Evolutionary conservation across 2,797 vertebrate species (phyloP).

Genomic region (Centropyge bicolor): DNA sequence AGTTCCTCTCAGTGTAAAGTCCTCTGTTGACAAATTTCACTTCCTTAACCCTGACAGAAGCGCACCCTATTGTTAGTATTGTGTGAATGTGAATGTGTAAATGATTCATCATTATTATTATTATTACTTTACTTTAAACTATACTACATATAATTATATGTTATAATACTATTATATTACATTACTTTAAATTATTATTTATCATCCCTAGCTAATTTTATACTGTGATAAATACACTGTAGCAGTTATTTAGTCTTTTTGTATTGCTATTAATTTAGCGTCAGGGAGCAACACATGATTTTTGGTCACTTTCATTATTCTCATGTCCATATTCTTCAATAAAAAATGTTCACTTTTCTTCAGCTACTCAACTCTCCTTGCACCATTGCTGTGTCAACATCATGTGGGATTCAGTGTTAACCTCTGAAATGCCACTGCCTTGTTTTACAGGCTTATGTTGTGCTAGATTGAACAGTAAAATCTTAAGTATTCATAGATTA

Average conservation of each 20-base stretch:
- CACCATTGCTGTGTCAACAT: not conserved
- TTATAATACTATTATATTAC: no score
- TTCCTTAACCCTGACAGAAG: not conserved
- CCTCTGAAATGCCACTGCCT: not conserved
- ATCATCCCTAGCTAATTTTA: not conserved
- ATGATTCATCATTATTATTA: no score
- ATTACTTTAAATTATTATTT: not conserved
- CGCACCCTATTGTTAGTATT: not conserved
- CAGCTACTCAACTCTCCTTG: not conserved
- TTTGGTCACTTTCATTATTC: not conserved
- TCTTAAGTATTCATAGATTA: not conserved
- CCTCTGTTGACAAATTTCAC: constrained; percentile 21
- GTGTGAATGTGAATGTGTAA: no score
- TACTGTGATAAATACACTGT: not conserved
- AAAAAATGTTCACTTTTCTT: not conserved
- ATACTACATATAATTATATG: no score
- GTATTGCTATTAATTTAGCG: not conserved
- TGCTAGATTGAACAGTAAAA: not conserved
- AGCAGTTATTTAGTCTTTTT: not conserved
- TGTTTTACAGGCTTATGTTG: not conserved
- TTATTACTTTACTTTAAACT: no score
- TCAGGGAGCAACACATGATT: not conserved
- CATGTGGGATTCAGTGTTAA: not conserved
- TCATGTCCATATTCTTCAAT: not conserved
- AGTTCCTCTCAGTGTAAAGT: constrained; percentile 3